Evolutionary conservation across 2,797 vertebrate genomes (phyloP).

Genomic region (Bovichtus variegatus): DNA sequence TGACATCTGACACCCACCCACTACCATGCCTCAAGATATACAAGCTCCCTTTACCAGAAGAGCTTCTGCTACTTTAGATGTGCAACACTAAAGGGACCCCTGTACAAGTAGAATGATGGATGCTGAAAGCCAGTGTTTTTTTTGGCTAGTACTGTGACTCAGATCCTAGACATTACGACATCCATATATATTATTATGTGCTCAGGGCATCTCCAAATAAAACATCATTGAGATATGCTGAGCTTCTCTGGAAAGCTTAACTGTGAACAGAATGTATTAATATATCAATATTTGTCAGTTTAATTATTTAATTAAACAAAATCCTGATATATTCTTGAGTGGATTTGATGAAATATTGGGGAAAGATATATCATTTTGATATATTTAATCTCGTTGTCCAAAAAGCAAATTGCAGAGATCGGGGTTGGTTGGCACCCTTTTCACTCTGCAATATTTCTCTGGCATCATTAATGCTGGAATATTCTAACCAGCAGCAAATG

Average conservation of each 20-base stretch:
- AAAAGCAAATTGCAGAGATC: neutral
- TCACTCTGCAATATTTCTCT: neutral
- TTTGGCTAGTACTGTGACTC: constrained; percentile 10
- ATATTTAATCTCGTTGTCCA: neutral
- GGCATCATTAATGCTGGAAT: neutral
- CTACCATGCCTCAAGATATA: constrained; percentile 25
- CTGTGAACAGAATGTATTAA: neutral
- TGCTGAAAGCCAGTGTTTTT: constrained; percentile 14
- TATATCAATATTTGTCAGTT: neutral
- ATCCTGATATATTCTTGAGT: neutral
- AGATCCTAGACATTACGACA: constrained; percentile 9
- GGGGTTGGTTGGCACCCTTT: neutral
- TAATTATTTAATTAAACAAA: neutral
- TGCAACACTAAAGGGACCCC: neutral
- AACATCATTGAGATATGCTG: neutral
- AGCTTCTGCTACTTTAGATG: constrained; percentile 24
- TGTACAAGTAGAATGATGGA: constrained; percentile 11
- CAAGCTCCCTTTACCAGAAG: constrained; percentile 22
- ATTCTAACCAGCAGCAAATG: neutral
- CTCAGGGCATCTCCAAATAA: neutral
- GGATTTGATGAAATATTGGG: neutral
- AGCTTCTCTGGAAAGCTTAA: neutral
- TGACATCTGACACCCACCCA: constrained; percentile 42
- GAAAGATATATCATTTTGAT: neutral
- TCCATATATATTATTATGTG: neutral